These are phyloP conservation scores for Epirrita christyi DNA, from an alignment of 2,888 invertebrate genomes.

Conservation along the genomic window DNA sequence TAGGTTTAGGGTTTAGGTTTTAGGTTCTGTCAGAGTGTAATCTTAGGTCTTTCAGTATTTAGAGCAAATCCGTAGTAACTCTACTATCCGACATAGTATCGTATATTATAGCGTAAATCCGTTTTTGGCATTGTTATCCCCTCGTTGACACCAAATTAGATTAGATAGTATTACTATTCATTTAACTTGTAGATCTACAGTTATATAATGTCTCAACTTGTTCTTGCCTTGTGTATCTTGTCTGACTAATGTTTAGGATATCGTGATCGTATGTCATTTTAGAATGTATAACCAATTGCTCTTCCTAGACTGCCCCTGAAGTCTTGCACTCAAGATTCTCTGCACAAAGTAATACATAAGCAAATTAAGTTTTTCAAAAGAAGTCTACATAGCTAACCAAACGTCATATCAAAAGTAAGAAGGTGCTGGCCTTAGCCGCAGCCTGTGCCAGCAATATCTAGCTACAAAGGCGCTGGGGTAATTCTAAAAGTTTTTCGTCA, in stretches of 20 bases:
- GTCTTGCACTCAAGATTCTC: neutral
- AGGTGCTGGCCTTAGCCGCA: neutral
- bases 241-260: slow-evolving; percentile 30
- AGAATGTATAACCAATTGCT: slow-evolving; percentile 15
- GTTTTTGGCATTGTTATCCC: slow-evolving; percentile 53
- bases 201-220: slow-evolving; percentile 33
- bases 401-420: neutral
- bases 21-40: slow-evolving; percentile 4
- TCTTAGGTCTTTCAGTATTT: slow-evolving; percentile 9
- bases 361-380: neutral
- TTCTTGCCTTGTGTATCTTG: slow-evolving; percentile 43
- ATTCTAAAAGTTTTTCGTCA: too few relatives aligned
- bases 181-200: slow-evolving; percentile 24
- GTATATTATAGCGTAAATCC: slow-evolving; percentile 46
- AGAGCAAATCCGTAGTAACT: slow-evolving; percentile 33
- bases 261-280: slow-evolving; percentile 20
- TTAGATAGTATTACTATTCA: slow-evolving; percentile 43
- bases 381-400: neutral
- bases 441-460: neutral
- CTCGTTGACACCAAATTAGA: slow-evolving; percentile 47
- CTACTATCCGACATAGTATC: slow-evolving; percentile 41
- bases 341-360: neutral
- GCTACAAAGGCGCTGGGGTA: too few relatives aligned
- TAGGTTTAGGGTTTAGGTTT: too few relatives aligned
- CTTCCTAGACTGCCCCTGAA: slow-evolving; percentile 6